These are phyloP conservation scores for Lasioglossum albipes DNA, from an alignment of 1,140 invertebrate species.

Conservation along the genomic window DNA sequence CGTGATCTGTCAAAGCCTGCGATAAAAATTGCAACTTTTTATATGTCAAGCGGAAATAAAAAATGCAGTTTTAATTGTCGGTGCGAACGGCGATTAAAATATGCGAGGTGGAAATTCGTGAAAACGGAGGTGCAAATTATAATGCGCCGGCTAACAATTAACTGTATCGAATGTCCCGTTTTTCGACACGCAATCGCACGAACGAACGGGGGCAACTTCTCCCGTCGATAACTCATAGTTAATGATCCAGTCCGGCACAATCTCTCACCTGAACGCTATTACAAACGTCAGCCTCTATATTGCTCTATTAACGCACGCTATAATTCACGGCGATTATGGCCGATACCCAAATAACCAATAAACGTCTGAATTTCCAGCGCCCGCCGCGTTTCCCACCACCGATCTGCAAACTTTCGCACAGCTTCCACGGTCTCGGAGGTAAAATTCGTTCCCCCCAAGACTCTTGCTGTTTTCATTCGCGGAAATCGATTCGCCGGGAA, in stretches of 20 bases:
- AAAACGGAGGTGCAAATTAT: too few species aligned
- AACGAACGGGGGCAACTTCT: not conserved
- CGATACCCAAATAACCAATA: not conserved
- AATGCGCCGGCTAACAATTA: too few species aligned
- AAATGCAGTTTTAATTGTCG: too few species aligned
- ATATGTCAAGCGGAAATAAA: too few species aligned
- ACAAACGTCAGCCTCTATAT: slow-evolving; percentile 1
- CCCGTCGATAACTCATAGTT: not conserved
- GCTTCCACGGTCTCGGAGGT: not conserved
- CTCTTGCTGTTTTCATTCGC: too few species aligned
- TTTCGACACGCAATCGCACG: not conserved
- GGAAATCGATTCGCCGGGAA: too few species aligned
- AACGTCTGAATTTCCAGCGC: not conserved
- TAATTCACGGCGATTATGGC: not conserved
- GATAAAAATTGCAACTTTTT: too few species aligned
- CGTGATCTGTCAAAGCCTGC: too few species aligned
- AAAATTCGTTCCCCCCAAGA: not conserved
- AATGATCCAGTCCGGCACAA: not conserved
- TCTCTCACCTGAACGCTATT: slow-evolving; percentile 1
- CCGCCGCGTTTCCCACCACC: not conserved
- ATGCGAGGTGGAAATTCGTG: too few species aligned
- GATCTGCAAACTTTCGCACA: too few species aligned
- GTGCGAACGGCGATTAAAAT: too few species aligned
- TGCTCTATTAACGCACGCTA: not conserved
- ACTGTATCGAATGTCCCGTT: not conserved